phyloP scores from a whole-genome alignment of 2,797 vertebrate genomes.

The Lophius americanus region DNA sequence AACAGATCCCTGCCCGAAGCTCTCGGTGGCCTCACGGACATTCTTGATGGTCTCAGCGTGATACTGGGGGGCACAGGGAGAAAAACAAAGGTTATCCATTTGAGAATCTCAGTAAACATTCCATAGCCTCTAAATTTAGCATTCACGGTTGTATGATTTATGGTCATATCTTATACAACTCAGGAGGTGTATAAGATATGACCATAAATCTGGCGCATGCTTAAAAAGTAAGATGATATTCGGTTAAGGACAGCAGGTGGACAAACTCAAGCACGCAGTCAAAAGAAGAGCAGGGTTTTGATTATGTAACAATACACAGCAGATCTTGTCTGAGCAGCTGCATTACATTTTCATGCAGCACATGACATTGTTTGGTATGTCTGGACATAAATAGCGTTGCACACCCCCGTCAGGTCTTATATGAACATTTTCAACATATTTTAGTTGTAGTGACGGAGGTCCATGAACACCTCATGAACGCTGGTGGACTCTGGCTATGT shows the following conservation, averaged over 20 bases:
- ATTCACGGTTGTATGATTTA: too few species aligned
- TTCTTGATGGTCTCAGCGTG: constrained; percentile 97
- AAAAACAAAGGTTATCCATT: background rate
- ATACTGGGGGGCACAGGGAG: constrained; percentile 79
- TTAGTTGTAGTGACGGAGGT: background rate
- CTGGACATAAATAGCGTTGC: constrained; percentile 39
- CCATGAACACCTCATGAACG: background rate
- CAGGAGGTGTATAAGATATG: background rate
- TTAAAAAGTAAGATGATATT: background rate
- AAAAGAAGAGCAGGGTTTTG: background rate
- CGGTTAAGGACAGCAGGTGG: constrained; percentile 33
- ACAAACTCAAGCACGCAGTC: constrained; percentile 11
- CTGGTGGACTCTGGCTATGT: too few species aligned
- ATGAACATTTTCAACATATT: constrained; percentile 4
- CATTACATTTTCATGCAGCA: constrained; percentile 43
- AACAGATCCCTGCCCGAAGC: constrained; percentile 89
- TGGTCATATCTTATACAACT: too few species aligned
- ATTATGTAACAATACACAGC: constrained; percentile 25
- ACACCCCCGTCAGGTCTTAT: background rate
- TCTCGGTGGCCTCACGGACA: constrained; percentile 90
- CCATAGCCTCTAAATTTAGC: background rate
- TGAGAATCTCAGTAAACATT: background rate
- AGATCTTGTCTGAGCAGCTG: constrained; percentile 36
- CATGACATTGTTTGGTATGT: constrained; percentile 35
- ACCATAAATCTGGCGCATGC: background rate